phyloP scores from a whole-genome alignment of 1,140 invertebrate genomes.

The Campoletis sonorensis region DNA sequence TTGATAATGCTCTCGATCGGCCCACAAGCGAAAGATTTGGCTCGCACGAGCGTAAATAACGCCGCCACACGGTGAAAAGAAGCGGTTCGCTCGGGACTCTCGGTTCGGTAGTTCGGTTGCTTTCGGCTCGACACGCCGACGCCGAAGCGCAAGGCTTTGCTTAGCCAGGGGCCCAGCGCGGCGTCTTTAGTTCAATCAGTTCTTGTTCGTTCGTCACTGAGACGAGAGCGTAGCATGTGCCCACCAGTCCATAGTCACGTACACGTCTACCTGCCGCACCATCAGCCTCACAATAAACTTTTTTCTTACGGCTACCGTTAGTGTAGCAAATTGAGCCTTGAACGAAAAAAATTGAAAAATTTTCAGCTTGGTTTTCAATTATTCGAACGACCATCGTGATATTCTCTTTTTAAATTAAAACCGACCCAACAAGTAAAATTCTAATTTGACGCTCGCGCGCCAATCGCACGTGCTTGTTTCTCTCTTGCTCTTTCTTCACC shows the following conservation, averaged over 20 bases:
- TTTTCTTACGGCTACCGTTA: slow-evolving; percentile 72
- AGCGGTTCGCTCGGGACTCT: too few relatives aligned
- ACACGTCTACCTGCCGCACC: slow-evolving; percentile 64
- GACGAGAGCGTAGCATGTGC: slow-evolving; percentile 72
- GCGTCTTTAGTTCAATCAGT: slow-evolving; percentile 55
- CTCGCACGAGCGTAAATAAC: too few relatives aligned
- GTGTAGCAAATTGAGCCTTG: background rate
- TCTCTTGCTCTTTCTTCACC: background rate
- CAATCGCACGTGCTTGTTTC: too few relatives aligned
- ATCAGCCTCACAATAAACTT: slow-evolving; percentile 68
- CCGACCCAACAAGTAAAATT: too few relatives aligned
- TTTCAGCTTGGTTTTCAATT: slow-evolving; percentile 2
- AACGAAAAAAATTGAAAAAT: background rate
- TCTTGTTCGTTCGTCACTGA: slow-evolving; percentile 57
- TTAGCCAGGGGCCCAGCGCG: too few relatives aligned
- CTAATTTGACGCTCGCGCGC: too few relatives aligned
- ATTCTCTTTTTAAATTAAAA: background rate
- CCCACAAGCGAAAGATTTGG: too few relatives aligned
- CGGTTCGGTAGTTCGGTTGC: too few relatives aligned
- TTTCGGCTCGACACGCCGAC: too few relatives aligned
- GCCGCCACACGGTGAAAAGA: too few relatives aligned
- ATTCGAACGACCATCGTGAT: background rate
- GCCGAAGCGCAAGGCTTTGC: too few relatives aligned
- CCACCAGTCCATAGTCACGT: slow-evolving; percentile 65
- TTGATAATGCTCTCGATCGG: too few relatives aligned